Evolutionary conservation across 2,797 vertebrate species (phyloP).

Genomic region (Fistularia tabacaria): DNA sequence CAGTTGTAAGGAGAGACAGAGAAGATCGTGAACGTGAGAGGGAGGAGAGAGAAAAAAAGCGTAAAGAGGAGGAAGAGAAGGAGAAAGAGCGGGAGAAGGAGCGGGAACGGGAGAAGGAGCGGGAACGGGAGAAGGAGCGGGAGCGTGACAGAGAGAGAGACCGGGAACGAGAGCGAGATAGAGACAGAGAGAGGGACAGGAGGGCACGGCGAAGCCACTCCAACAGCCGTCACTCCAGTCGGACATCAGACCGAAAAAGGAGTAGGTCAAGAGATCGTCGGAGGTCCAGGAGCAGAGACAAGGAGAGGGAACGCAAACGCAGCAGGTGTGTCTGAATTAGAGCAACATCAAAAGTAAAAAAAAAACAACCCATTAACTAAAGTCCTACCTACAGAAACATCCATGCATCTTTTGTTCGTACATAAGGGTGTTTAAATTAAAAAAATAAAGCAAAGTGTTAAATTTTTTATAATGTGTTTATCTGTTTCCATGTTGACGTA

Average conservation of each 20-base stretch:
- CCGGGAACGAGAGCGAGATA: conserved; percentile 75
- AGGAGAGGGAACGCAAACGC: conserved; percentile 83
- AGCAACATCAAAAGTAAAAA: neutral
- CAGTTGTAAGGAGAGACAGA: conserved; percentile 80
- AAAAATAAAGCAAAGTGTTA: no score
- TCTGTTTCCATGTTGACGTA: no score
- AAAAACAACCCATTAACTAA: neutral
- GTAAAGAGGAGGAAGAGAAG: conserved; percentile 73
- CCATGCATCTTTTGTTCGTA: no score
- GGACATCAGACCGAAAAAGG: conserved; percentile 87
- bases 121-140: conserved; percentile 82
- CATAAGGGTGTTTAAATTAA: no score
- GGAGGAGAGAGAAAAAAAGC: conserved; percentile 77
- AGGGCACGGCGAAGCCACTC: conserved; percentile 88
- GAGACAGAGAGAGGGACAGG: conserved; percentile 84
- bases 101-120: conserved; percentile 82
- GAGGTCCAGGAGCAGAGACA: conserved; percentile 91
- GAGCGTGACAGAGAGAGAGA: conserved; percentile 83
- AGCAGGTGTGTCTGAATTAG: conserved; percentile 78
- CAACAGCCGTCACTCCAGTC: conserved; percentile 90
- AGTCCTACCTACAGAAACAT: neutral
- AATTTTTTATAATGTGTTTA: no score
- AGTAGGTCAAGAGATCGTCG: conserved; percentile 91
- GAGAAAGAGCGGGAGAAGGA: conserved; percentile 80
- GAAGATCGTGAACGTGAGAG: conserved; percentile 75